Evolutionary conservation across 1,140 invertebrate species (phyloP).

Genomic region (Prorops nasuta): DNA sequence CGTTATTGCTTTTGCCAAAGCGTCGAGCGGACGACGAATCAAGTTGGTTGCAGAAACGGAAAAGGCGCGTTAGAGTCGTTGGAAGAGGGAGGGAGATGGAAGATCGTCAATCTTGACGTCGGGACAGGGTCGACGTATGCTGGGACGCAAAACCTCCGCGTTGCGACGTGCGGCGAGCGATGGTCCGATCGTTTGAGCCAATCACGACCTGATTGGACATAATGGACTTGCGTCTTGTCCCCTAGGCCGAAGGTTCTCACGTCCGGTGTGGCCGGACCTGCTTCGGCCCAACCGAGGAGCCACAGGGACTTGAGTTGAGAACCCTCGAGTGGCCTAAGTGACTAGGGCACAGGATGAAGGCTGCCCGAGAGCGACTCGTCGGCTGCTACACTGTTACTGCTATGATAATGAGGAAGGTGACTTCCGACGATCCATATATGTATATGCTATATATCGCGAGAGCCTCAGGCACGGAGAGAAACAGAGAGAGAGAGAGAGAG

Average conservation of each 20-base stretch:
- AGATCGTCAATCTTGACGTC: too few species aligned
- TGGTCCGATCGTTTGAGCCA: conserved; percentile 57
- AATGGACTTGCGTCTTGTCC: conserved; percentile 60
- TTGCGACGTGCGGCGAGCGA: conserved; percentile 41
- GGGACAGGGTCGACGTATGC: too few species aligned
- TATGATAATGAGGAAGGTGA: conserved; percentile 60
- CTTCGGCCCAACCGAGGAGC: conserved; percentile 15
- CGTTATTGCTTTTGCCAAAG: too few species aligned
- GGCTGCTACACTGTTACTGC: conserved; percentile 35
- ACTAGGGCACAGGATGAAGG: conserved; percentile 56
- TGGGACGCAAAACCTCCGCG: too few species aligned
- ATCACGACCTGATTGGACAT: conserved; percentile 55
- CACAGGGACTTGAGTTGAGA: conserved; percentile 44
- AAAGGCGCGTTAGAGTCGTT: too few species aligned
- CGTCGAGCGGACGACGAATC: too few species aligned
- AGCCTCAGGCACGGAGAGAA: too few species aligned
- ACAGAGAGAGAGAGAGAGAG: conserved; percentile 27
- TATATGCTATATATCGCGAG: conserved; percentile 25
- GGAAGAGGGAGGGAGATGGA: too few species aligned
- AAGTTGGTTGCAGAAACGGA: too few species aligned
- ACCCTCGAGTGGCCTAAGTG: conserved; percentile 44
- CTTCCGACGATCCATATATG: conserved; percentile 55
- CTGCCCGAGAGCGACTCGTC: conserved; percentile 46
- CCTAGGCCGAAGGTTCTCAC: conserved; percentile 52
- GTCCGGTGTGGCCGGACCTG: conserved; percentile 4